phyloP scores from a whole-genome alignment of 2,797 vertebrate species.

The Bucorvus abyssinicus region DNA sequence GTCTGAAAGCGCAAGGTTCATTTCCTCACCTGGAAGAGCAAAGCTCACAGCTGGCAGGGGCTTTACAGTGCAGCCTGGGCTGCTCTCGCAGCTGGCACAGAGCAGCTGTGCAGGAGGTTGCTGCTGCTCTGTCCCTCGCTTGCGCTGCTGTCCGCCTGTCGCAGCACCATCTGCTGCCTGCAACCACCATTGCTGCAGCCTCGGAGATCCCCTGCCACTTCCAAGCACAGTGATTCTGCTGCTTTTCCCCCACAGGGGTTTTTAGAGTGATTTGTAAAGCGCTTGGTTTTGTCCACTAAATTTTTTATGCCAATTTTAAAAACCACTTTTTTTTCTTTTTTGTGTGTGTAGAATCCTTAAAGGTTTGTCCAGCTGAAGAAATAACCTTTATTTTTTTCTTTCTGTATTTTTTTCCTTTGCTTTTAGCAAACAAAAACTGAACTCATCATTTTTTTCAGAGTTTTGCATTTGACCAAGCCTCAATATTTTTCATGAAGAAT shows the following conservation, averaged over 20 bases:
- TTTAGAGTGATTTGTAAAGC: background rate
- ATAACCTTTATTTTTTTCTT: background rate
- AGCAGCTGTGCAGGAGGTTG: background rate
- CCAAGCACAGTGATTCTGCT: background rate
- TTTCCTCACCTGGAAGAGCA: background rate
- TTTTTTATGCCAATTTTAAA: background rate
- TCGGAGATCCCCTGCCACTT: background rate
- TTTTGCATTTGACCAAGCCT: slow-evolving; percentile 16
- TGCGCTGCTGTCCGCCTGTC: background rate
- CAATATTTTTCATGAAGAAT: background rate
- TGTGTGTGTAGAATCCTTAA: background rate
- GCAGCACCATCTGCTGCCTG: background rate
- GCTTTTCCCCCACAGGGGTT: background rate
- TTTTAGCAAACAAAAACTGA: background rate
- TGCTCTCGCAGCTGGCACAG: fast-evolving
- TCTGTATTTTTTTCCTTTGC: background rate
- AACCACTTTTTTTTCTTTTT: fast-evolving
- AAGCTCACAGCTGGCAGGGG: background rate
- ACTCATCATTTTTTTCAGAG: background rate
- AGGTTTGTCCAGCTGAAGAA: background rate
- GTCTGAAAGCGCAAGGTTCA: background rate
- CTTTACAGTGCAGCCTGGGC: background rate
- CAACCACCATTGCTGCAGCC: background rate
- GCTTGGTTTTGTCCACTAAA: background rate
- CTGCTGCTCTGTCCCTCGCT: background rate